Evolutionary conservation across 2,113 vertebrate genomes (phyloP).

Genomic region (Hipposideros armiger): DNA sequence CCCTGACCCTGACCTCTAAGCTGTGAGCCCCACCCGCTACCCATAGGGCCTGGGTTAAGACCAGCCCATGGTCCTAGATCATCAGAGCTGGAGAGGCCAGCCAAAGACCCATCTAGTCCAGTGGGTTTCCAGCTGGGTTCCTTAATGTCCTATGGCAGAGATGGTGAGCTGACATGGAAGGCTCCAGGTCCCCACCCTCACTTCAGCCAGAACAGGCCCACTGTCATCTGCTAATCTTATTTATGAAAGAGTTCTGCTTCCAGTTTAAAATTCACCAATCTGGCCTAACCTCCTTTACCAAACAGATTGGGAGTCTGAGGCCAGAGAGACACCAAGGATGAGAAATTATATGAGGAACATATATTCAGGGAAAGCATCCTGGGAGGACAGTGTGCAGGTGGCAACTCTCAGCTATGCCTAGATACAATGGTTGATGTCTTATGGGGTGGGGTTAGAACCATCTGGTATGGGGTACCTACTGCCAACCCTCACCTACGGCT

Average conservation of each 20-base stretch:
- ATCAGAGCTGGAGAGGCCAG: not conserved
- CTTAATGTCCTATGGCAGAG: not conserved
- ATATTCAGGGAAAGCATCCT: not conserved
- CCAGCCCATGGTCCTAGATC: not conserved
- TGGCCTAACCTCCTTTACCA: not conserved
- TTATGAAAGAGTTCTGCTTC: not conserved
- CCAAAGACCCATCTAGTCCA: not conserved
- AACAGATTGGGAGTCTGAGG: not conserved
- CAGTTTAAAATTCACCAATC: not conserved
- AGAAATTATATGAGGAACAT: not conserved
- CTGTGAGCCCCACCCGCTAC: not conserved
- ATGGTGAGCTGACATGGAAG: not conserved
- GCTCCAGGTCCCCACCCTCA: not conserved
- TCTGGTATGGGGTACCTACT: not conserved
- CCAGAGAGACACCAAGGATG: not conserved
- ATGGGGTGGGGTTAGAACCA: not conserved
- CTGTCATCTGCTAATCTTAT: not conserved
- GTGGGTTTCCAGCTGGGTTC: not conserved
- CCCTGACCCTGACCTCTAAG: no score
- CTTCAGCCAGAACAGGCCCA: not conserved
- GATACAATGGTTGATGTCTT: not conserved
- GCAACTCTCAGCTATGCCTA: not conserved
- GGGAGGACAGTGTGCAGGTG: not conserved
- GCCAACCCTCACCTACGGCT: not conserved
- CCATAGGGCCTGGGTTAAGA: rapidly evolving